phyloP scores from a whole-genome alignment of 2,888 invertebrate species.

The Oeneis ivallda region DNA sequence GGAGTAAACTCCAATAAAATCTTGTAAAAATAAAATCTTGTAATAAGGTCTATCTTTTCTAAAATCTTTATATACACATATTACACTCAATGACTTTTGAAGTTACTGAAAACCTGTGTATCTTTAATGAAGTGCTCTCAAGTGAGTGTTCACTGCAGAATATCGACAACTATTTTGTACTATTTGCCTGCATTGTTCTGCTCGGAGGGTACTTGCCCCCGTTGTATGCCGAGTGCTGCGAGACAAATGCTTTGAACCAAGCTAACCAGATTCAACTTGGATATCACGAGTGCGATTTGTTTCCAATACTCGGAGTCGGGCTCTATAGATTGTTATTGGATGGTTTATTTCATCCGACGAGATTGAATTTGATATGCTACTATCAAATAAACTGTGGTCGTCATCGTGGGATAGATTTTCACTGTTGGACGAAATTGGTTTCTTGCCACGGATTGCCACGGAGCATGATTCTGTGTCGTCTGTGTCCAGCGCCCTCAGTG shows the following conservation, averaged over 20 bases:
- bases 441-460: no score
- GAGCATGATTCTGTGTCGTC: no score
- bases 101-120: background rate
- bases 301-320: conserved; percentile 4
- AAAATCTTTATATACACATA: no score
- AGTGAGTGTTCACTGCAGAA: background rate
- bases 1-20: no score
- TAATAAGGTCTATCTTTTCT: no score
- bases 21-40: no score
- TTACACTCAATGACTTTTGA: background rate
- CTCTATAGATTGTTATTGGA: conserved; percentile 2
- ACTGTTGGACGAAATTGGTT: no score
- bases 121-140: background rate
- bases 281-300: conserved; percentile 15
- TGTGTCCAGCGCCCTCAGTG: no score
- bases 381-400: background rate
- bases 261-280: background rate
- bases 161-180: conserved; percentile 6
- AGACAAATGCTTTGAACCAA: conserved; percentile 14
- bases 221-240: conserved; percentile 11
- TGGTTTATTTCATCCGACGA: conserved; percentile 7
- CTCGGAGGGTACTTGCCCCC: background rate
- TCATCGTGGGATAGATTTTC: no score
- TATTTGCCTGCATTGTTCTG: conserved; percentile 18
- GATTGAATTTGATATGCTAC: background rate